These are phyloP conservation scores for Meandrina meandrites DNA, from an alignment of 92 coral and sea anemone species.

Conservation along the genomic window DNA sequence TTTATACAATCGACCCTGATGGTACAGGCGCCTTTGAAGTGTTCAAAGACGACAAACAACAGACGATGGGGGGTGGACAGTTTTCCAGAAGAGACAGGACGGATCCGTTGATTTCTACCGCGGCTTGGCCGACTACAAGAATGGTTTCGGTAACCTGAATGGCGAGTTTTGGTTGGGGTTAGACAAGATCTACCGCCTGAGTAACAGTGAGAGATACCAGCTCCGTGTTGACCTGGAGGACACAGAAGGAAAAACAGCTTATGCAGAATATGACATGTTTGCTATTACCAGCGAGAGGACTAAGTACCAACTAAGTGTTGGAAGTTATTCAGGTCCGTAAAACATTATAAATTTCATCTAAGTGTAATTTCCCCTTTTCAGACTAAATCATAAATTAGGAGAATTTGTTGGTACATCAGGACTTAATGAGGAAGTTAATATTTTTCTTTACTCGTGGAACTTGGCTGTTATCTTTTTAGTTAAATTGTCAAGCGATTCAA, in stretches of 20 bases:
- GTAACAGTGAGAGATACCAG: neutral
- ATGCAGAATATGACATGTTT: too few species aligned
- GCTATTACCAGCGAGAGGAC: too few species aligned
- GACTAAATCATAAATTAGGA: too few species aligned
- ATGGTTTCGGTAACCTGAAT: constrained; percentile 31
- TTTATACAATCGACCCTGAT: constrained; percentile 72
- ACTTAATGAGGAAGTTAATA: too few species aligned
- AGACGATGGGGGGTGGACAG: constrained; percentile 81
- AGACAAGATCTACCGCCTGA: constrained; percentile 32
- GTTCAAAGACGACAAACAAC: constrained; percentile 74
- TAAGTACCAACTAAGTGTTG: too few species aligned
- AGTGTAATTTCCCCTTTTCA: too few species aligned
- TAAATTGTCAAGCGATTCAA: too few species aligned
- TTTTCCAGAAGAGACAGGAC: constrained; percentile 69
- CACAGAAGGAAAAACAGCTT: neutral
- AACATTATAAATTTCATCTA: too few species aligned
- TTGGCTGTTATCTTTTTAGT: too few species aligned
- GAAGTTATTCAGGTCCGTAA: too few species aligned
- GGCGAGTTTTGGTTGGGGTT: constrained; percentile 41
- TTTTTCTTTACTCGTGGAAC: too few species aligned
- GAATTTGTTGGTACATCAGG: too few species aligned
- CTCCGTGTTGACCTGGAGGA: constrained; percentile 10
- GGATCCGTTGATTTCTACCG: constrained; percentile 66
- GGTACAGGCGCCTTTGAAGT: constrained; percentile 62
- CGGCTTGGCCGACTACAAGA: constrained; percentile 53